Base-by-base conservation (phyloP, 35 echinoderm and acorn worm genomes). In the Stichopus chloronotus region DNA sequence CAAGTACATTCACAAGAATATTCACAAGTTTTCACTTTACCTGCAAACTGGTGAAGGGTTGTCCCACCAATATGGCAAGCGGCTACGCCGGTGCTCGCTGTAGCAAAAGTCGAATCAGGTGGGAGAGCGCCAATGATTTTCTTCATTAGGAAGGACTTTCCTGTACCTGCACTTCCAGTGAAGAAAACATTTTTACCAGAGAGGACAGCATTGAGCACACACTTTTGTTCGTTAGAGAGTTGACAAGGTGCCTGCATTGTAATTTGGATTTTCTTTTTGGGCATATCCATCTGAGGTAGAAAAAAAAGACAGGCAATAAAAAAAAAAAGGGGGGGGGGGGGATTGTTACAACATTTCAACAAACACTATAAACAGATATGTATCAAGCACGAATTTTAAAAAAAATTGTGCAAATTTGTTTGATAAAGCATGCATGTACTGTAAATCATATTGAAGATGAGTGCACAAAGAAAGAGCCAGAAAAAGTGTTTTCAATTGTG, bases 61-160 rank as follows among this genome's bases (percentile, higher is more conserved):
- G 94, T 99, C 11, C 97, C 97, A n/a, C 95, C 95, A 53, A 99
- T 99, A 79, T 99, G 97, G 54, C 97, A 99, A n/a, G 97, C 97
- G 87, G 97, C 97, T 17, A 99, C 97, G 8, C 97, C 97, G 8
- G 97, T 99, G 68, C 97, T 99, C 0, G 97, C 97, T 14, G 97
- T 99, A 76, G 95, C 97, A 96, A 96, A 99, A 11, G 97, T 99
- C 12, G 92, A 91, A 23, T 99, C 92, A 8, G 97, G 97, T 5
- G 97, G 97, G 20, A 99, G 76, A 13, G 94, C 97, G 63, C 95
- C 95, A 25, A 99, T 95, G 30, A 99, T 96, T 52, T 95, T 94
- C 92, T 94, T 95, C 79, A 99, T 92, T 13, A 99, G 79, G 87
- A 99, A 99, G 14, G 97, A 99, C 88, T 99, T 99, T n/a, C 97